A percentile compares a stretch with the other conserved stretches of the same genome.
These are phyloP conservation scores for Magallana ariakensis DNA, from an alignment of 1,140 invertebrate species.

Conservation along the genomic window DNA sequence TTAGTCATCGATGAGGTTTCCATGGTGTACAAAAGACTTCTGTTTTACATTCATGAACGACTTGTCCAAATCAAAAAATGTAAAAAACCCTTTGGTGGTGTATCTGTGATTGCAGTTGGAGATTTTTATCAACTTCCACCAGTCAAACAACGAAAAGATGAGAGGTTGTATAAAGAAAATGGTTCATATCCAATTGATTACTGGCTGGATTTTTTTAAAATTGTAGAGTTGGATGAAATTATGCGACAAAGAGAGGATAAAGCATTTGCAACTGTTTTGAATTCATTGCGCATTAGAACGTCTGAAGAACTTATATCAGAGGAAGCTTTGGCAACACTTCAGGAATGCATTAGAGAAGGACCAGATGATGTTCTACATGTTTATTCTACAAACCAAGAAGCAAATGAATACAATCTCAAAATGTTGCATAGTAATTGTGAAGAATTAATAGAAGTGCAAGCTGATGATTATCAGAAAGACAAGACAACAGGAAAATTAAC, in stretches of 20 bases:
- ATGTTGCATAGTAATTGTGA: not conserved
- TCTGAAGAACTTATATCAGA: conserved; percentile 8
- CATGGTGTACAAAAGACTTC: no score
- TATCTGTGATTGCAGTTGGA: no score
- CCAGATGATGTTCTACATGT: not conserved
- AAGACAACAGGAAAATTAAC: not conserved
- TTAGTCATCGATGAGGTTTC: conserved; percentile 13
- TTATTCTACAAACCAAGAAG: no score
- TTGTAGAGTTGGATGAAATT: no score
- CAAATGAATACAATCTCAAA: not conserved
- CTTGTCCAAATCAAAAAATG: no score
- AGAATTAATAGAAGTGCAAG: not conserved
- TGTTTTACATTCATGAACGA: no score
- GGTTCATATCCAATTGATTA: no score
- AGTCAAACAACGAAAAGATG: no score
- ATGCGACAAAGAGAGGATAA: not conserved
- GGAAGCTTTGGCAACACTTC: not conserved
- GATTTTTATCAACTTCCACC: no score
- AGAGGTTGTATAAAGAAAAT: no score
- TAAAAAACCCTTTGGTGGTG: no score
- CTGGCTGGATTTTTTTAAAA: no score
- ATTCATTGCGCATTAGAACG: not conserved
- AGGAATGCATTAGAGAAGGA: conserved; percentile 24
- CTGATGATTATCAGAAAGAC: not conserved
- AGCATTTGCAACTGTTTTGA: conserved; percentile 12